Evolutionary conservation across 1,140 invertebrate species (phyloP).

Genomic region (Dolichoris vasculosae): DNA sequence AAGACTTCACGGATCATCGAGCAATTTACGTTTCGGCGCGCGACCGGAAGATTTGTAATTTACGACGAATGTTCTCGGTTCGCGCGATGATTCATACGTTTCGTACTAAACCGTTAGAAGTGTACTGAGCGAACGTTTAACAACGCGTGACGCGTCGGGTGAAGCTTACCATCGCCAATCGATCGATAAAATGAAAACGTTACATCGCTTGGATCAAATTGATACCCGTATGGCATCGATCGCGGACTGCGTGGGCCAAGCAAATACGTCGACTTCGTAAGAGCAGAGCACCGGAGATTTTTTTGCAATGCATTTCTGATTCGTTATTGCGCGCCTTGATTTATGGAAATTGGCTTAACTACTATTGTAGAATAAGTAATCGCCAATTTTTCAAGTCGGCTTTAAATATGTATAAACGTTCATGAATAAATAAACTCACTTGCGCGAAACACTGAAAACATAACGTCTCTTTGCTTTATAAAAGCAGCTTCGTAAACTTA

Average conservation of each 20-base stretch:
- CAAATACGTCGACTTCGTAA: not conserved
- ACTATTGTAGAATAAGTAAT: not conserved
- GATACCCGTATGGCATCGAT: not conserved
- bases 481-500: not conserved
- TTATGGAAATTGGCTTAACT: not conserved
- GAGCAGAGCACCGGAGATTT: not conserved
- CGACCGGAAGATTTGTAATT: not conserved
- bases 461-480: not conserved
- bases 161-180: not conserved
- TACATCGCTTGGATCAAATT: not conserved
- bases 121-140: not conserved
- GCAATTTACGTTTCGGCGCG: not conserved
- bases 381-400: not conserved
- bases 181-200: not conserved
- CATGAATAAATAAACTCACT: not conserved
- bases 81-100: slow-evolving; percentile 2
- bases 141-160: not conserved
- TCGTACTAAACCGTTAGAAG: not conserved
- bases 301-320: not conserved
- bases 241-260: not conserved
- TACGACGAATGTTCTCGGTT: not conserved
- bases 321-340: not conserved
- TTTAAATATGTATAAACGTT: not conserved
- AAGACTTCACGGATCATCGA: not conserved
- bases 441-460: not conserved